A percentile compares a stretch with the other conserved stretches of the same genome.
Conservation (phyloP, 2,888 invertebrate genomes). For the Amphiduros pacificus region DNA sequence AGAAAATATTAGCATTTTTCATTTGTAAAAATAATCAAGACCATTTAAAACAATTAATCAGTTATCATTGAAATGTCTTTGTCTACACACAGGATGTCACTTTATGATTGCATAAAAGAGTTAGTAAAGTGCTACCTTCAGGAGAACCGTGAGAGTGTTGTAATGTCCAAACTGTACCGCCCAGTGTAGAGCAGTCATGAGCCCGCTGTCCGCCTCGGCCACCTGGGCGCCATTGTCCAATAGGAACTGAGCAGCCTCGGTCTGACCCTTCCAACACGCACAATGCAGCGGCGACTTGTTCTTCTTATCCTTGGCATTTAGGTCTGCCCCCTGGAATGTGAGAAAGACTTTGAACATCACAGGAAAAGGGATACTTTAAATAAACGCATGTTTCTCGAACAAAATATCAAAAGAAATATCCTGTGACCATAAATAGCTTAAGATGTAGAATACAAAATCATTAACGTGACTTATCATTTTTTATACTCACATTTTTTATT, state of each 20-base stretch:
- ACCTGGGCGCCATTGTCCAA: conserved; percentile 33
- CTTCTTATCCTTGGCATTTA: conserved; percentile 34
- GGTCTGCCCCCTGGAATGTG: conserved; percentile 28
- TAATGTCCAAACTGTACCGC: conserved; percentile 36
- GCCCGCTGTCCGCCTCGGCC: conserved; percentile 31
- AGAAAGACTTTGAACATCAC: neutral
- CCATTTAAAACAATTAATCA: neutral
- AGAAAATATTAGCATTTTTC: too few species aligned
- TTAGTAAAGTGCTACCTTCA: conserved; percentile 27
- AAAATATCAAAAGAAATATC: neutral
- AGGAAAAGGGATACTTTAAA: neutral
- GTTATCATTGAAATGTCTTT: too few species aligned
- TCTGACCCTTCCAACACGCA: conserved; percentile 37
- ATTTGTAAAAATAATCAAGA: too few species aligned
- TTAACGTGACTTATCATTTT: too few species aligned
- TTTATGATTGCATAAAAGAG: too few species aligned
- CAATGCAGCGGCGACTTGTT: conserved; percentile 34
- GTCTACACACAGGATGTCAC: too few species aligned
- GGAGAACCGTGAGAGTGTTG: conserved; percentile 26
- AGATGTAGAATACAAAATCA: too few species aligned
- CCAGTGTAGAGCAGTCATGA: conserved; percentile 37
- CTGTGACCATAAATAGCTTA: too few species aligned
- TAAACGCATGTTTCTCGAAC: neutral
- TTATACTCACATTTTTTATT: conserved; percentile 27
- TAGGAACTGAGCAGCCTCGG: conserved; percentile 33